Percentiles rank a stretch among this genome's conserved stretches.
Conservation (phyloP, 2,888 invertebrate species). For the Ariolimax columbianus region DNA sequence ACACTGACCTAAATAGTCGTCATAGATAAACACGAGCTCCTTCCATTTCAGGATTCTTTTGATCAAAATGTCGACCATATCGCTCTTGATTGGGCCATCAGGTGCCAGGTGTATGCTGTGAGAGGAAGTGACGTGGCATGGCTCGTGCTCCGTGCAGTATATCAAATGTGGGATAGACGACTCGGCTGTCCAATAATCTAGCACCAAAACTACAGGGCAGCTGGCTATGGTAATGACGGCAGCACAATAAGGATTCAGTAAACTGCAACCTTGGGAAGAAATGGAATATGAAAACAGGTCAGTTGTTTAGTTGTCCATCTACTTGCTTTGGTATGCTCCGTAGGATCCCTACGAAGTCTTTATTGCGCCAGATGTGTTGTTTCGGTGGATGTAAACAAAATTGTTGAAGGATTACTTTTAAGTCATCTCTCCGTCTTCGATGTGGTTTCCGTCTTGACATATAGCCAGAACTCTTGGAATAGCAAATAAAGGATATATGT, state of each 20-base stretch:
- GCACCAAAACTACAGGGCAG: neutral
- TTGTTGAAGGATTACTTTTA: too few relatives aligned
- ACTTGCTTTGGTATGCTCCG: too few relatives aligned
- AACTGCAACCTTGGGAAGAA: conserved; percentile 3
- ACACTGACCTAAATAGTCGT: conserved; percentile 31
- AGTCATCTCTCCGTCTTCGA: too few relatives aligned
- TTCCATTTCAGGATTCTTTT: conserved; percentile 18
- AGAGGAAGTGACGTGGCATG: neutral
- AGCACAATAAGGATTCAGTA: conserved; percentile 16
- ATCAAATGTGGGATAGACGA: conserved; percentile 14
- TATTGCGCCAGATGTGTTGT: too few relatives aligned
- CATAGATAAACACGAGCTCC: conserved; percentile 31
- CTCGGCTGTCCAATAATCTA: conserved; percentile 24
- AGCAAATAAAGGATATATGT: too few relatives aligned
- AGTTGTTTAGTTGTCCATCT: too few relatives aligned
- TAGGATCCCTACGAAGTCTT: too few relatives aligned
- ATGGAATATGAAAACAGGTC: too few relatives aligned
- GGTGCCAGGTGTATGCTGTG: conserved; percentile 24
- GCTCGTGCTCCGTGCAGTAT: neutral
- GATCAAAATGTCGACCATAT: conserved; percentile 6
- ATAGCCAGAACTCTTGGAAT: too few relatives aligned
- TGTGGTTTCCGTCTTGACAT: too few relatives aligned
- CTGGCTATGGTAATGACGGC: conserved; percentile 37
- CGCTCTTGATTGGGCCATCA: neutral
- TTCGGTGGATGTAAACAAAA: too few relatives aligned